Conservation (phyloP, 1,140 invertebrate genomes). For the Drosophila lini region DNA sequence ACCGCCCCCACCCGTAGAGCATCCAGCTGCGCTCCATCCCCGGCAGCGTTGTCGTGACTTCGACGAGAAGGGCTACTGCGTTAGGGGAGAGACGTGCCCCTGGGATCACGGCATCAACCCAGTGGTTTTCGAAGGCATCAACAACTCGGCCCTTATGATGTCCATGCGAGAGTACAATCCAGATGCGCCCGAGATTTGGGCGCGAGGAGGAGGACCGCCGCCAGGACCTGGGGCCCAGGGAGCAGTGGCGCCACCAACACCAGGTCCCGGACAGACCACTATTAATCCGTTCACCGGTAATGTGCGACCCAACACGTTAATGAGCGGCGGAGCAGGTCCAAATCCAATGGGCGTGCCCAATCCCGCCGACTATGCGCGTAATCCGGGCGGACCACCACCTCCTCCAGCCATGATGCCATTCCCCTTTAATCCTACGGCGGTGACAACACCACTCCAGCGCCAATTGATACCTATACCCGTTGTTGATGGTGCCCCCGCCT, state of each 20-base stretch:
- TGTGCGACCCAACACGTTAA: slow-evolving; percentile 59
- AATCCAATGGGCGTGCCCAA: slow-evolving; percentile 67
- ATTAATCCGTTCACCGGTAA: slow-evolving; percentile 80
- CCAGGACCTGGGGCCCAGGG: slow-evolving; percentile 72
- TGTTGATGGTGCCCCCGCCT: slow-evolving; percentile 82
- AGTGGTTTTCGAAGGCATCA: slow-evolving; percentile 94
- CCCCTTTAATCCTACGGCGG: slow-evolving; percentile 75
- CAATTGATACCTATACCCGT: slow-evolving; percentile 88
- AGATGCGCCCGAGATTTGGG: slow-evolving; percentile 92
- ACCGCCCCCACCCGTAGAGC: slow-evolving; percentile 43
- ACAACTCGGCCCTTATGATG: slow-evolving; percentile 85
- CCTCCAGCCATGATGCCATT: slow-evolving; percentile 74
- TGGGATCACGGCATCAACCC: slow-evolving; percentile 98
- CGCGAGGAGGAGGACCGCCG: slow-evolving; percentile 76
- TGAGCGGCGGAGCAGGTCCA: slow-evolving; percentile 27
- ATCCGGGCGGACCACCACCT: slow-evolving; percentile 46
- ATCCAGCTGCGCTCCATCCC: slow-evolving; percentile 46
- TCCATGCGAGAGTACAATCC: slow-evolving; percentile 92
- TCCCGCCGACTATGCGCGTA: slow-evolving; percentile 68
- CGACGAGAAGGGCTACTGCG: slow-evolving; percentile 96
- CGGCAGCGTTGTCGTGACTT: slow-evolving; percentile 83
- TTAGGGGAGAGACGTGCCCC: slow-evolving; percentile 96
- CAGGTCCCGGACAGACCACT: slow-evolving; percentile 52
- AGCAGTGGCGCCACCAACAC: slow-evolving; percentile 34
- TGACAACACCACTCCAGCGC: slow-evolving; percentile 84